Percentiles rank a stretch among this genome's conserved stretches.
Conservation (phyloP, 2,797 vertebrate genomes). For the Sebastes glaucus region DNA sequence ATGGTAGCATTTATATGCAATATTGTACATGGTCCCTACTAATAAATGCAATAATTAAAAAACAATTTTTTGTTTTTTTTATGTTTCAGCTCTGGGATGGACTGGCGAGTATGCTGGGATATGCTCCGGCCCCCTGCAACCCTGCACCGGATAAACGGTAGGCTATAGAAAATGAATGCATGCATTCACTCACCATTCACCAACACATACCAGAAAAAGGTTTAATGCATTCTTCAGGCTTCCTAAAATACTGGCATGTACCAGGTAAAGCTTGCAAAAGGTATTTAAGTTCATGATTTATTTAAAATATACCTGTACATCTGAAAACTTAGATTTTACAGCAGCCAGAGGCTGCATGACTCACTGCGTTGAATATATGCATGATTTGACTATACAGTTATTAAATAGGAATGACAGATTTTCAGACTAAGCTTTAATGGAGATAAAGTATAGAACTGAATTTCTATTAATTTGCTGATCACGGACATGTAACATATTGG, state of each 20-base stretch:
- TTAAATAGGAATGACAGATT: slow-evolving; percentile 25
- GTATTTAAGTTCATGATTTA: slow-evolving; percentile 28
- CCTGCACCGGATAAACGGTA: neutral
- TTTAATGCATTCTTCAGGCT: neutral
- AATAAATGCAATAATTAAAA: neutral
- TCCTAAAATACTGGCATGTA: neutral
- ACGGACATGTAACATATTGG: slow-evolving; percentile 5
- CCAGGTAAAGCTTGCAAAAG: slow-evolving; percentile 6
- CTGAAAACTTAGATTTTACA: slow-evolving; percentile 36
- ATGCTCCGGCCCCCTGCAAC: neutral
- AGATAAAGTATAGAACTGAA: slow-evolving; percentile 6
- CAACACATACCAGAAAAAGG: neutral
- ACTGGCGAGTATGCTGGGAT: neutral
- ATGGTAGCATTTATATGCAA: neutral
- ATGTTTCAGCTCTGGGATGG: neutral
- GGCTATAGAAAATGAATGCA: slow-evolving; percentile 19
- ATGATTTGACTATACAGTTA: slow-evolving; percentile 24
- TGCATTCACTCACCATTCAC: slow-evolving; percentile 24
- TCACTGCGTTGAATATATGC: slow-evolving; percentile 31
- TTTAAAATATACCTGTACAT: slow-evolving; percentile 32
- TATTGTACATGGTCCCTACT: neutral
- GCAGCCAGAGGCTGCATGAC: slow-evolving; percentile 17
- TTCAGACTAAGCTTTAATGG: slow-evolving; percentile 23
- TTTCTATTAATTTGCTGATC: slow-evolving; percentile 30
- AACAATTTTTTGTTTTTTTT: neutral